Evolutionary conservation across 2,888 invertebrate species (phyloP), one percentile per base, ranked within the genome.

Genomic region (Notocelia uddmanniana): DNA sequence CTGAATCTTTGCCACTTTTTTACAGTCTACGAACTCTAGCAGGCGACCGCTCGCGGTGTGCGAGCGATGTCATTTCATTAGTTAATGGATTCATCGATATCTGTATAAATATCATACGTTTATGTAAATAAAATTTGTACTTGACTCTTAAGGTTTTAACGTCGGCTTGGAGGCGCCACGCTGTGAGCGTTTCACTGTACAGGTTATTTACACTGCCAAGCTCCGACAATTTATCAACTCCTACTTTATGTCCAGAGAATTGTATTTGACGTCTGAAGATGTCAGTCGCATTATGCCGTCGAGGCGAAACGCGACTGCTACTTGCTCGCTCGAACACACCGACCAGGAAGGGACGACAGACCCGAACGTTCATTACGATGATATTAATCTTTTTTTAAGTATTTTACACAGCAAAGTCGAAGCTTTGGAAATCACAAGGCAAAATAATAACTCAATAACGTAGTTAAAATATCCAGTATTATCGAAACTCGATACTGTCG

Each of bases 1-100:
- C 90, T 90, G 90, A 91, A 83, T 89, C 89, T 92, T 92, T 91
- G 91, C 91, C 91, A 92, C 92, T 92, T 93, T 93, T 93, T 91
- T 93, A 93, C 89, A 89, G 90, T 91, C 89, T 91, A 90, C 83
- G 85, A 86, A 83, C 81, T 87, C 75, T 76, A 85, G 85, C 79
- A 80, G 80, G 68, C 69, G 45, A 52, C 62, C 68, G 80, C 80
- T 78, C 77, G 84, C 77, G 78, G 78, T 77, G 81, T 76, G 77
- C 75, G 77, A 78, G 76, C 70, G 73, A 75, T 74, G 75, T 74
- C 76, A 70, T n/a, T n/a, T n/a, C n/a, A n/a, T 75, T 81, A 83
- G 80, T 74, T 85, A 84, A 83, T 83, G 80, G 82, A 85, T 83
- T 82, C 80, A 78, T 83, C 85, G 86, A 83, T 86, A 84, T 76